Evolutionary conservation across 2,888 invertebrate species (phyloP).

Genomic region (Xestia c-nigrum): DNA sequence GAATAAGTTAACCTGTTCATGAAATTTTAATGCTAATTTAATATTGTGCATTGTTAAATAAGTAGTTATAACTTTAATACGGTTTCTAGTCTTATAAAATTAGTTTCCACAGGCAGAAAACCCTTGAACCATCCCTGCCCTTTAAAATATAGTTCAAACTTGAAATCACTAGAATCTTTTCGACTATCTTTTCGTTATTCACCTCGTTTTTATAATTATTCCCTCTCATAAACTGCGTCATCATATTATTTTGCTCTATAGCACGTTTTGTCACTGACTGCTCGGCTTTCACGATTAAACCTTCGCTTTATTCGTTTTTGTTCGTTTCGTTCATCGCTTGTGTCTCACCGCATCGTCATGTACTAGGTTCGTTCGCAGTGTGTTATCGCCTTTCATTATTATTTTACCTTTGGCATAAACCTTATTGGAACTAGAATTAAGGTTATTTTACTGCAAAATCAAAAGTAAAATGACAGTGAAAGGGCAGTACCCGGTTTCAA

Average conservation of each 20-base stretch:
- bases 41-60: constrained; percentile 27
- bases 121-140: neutral
- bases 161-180: constrained; percentile 9
- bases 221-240: constrained; percentile 67
- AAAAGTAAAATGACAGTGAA: neutral
- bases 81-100: constrained; percentile 34
- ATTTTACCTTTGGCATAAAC: neutral
- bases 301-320: constrained; percentile 61
- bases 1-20: constrained; percentile 10
- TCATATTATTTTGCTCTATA: constrained; percentile 61
- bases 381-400: constrained; percentile 18
- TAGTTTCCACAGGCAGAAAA: constrained; percentile 32
- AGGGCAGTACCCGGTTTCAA: constrained; percentile 6
- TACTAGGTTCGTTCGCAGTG: constrained; percentile 56
- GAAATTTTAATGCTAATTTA: neutral
- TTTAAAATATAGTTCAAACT: constrained; percentile 13
- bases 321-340: constrained; percentile 69
- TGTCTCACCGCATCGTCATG: constrained; percentile 56
- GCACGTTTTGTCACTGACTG: constrained; percentile 72
- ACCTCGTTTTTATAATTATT: constrained; percentile 24
- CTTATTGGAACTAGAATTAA: neutral
- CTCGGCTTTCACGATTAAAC: constrained; percentile 71
- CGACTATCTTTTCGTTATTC: constrained; percentile 39
- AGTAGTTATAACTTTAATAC: constrained; percentile 14
- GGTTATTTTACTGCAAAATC: neutral